A percentile compares a stretch with the other conserved stretches of the same genome.
These are phyloP conservation scores for Lophius piscatorius DNA, from an alignment of 2,113 vertebrate genomes.

Conservation along the genomic window DNA sequence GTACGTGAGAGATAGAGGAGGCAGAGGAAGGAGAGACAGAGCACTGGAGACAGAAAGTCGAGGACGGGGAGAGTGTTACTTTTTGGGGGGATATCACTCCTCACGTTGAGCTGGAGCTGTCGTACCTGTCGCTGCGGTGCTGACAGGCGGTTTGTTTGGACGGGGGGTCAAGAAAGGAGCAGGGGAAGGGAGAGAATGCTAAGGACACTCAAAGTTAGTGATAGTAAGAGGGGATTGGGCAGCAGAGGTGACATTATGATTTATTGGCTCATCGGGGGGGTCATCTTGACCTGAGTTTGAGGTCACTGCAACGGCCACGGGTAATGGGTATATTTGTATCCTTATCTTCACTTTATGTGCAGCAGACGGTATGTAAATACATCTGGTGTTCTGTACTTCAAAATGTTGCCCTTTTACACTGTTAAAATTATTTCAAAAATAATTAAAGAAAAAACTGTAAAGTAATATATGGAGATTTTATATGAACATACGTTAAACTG, in stretches of 20 bases:
- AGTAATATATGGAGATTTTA: not conserved
- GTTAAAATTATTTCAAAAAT: not conserved
- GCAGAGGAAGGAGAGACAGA: conserved; percentile 17
- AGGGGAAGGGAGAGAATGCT: conserved; percentile 79
- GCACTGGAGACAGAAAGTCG: conserved; percentile 55
- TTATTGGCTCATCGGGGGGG: conserved; percentile 77
- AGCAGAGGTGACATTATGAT: conserved; percentile 78
- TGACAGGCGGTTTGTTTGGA: conserved; percentile 82
- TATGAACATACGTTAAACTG: conserved; percentile 12
- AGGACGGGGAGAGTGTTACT: conserved; percentile 71
- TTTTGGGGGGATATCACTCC: conserved; percentile 77
- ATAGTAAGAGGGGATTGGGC: conserved; percentile 67
- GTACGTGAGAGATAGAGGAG: conserved; percentile 30
- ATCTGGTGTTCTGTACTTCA: not conserved
- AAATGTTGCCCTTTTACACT: not conserved
- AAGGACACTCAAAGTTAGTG: conserved; percentile 78
- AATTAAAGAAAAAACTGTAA: not conserved
- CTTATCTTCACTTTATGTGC: conserved; percentile 39
- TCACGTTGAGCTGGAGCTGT: conserved; percentile 74
- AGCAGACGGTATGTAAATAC: not conserved
- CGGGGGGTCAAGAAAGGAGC: conserved; percentile 75
- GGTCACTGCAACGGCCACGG: conserved; percentile 59
- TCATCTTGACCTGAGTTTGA: conserved; percentile 74
- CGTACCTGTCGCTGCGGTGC: conserved; percentile 74
- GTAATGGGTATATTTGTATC: conserved; percentile 38